Evolutionary conservation across 2,797 vertebrate species (phyloP).

Genomic region (Sciurus carolinensis): DNA sequence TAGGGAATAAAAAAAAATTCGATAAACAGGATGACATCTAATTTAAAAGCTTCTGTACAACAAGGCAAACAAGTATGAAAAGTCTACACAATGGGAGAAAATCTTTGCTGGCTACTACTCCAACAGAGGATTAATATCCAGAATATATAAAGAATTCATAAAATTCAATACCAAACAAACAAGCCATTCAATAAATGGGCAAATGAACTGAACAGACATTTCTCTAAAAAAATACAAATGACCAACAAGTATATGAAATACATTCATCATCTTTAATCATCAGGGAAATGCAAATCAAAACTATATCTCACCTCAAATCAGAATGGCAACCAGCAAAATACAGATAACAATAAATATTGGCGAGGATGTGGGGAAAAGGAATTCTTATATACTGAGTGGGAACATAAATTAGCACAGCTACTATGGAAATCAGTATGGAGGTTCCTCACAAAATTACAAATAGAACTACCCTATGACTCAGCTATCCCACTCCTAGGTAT

Average conservation of each 20-base stretch:
- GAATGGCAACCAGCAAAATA: background rate
- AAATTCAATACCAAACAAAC: background rate
- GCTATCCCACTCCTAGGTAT: background rate
- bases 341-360: background rate
- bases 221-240: background rate
- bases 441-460: background rate
- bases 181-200: too few relatives aligned
- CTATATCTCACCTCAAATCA: background rate
- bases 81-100: too few relatives aligned
- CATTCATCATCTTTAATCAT: background rate
- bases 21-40: too few relatives aligned
- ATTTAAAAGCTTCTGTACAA: too few relatives aligned
- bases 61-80: too few relatives aligned
- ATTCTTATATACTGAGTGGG: background rate
- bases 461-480: background rate
- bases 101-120: background rate
- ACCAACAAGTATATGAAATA: background rate
- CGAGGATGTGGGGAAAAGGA: background rate
- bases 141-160: background rate
- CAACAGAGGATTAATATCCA: background rate
- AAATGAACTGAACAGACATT: background rate
- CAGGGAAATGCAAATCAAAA: background rate
- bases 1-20: too few relatives aligned
- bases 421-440: background rate
- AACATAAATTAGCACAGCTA: background rate